Evolutionary conservation across 2,888 invertebrate species (phyloP).

Genomic region (Drosophila mulleri): DNA sequence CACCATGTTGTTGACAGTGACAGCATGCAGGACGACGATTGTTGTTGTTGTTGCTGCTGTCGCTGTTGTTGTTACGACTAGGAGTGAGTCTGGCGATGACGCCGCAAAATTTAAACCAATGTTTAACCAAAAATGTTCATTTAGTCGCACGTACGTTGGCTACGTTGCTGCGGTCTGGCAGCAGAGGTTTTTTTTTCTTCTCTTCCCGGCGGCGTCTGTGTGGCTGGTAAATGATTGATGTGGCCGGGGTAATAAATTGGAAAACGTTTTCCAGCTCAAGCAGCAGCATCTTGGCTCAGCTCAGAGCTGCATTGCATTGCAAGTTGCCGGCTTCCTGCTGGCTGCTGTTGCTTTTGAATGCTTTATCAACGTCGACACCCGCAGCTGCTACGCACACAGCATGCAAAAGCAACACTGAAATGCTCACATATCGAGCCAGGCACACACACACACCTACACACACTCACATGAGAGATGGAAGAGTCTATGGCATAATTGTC

Average conservation of each 20-base stretch:
- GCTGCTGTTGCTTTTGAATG: slow-evolving; percentile 45
- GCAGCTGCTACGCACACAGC: slow-evolving; percentile 56
- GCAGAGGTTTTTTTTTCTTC: too few species aligned
- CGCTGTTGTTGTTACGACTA: slow-evolving; percentile 13
- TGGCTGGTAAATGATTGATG: slow-evolving; percentile 75
- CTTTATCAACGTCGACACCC: slow-evolving; percentile 72
- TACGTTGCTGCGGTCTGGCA: slow-evolving; percentile 23
- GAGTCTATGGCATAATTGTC: slow-evolving; percentile 51
- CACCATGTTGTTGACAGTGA: slow-evolving; percentile 75
- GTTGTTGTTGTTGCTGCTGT: slow-evolving; percentile 14
- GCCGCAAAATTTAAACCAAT: slow-evolving; percentile 82
- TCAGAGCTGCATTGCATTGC: slow-evolving; percentile 42
- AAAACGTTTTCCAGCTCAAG: slow-evolving; percentile 76
- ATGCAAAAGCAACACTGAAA: slow-evolving; percentile 55
- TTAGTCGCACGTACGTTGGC: slow-evolving; percentile 71
- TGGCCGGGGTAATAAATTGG: slow-evolving; percentile 82
- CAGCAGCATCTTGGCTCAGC: slow-evolving; percentile 36
- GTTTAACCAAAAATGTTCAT: slow-evolving; percentile 83
- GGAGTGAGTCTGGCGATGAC: slow-evolving; percentile 53
- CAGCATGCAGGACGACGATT: slow-evolving; percentile 43
- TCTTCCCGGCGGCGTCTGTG: slow-evolving; percentile 43
- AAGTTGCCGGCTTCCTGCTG: slow-evolving; percentile 7
- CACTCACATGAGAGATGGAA: slow-evolving; percentile 27
- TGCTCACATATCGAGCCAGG: slow-evolving; percentile 50
- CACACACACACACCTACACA: background rate